phyloP scores from a whole-genome alignment of 2,888 invertebrate species.

The Lasioglossum pauxillum region DNA sequence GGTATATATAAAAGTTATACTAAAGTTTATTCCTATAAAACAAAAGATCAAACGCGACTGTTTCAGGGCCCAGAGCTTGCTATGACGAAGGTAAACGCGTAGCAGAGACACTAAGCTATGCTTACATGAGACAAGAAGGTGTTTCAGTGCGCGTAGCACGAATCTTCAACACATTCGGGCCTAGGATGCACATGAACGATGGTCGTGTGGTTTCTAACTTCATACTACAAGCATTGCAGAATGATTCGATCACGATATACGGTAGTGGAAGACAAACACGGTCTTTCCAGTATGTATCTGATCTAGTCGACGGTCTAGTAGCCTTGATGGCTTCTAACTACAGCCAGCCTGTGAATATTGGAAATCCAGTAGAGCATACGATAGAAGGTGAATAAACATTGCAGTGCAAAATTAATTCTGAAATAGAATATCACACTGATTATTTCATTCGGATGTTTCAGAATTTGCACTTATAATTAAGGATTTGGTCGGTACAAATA shows the following conservation, averaged over 20 bases:
- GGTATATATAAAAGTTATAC: conserved; percentile 84
- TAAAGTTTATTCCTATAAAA: neutral
- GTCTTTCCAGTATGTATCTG: conserved; percentile 99
- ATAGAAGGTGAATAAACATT: conserved; percentile 89
- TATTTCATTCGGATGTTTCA: conserved; percentile 81
- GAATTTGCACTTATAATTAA: conserved; percentile 95
- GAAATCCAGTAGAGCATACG: conserved; percentile 99
- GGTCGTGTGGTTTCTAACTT: conserved; percentile 99
- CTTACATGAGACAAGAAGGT: conserved; percentile 98
- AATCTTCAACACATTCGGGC: conserved; percentile 99
- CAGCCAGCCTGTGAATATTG: conserved; percentile 96
- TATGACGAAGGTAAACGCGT: conserved; percentile 99
- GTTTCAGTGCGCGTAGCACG: conserved; percentile 97
- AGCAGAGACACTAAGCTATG: conserved; percentile 97
- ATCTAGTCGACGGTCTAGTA: conserved; percentile 97
- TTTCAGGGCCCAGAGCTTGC: conserved; percentile 94
- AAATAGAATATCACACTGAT: neutral
- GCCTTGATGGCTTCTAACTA: conserved; percentile 97
- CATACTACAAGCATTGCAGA: conserved; percentile 97
- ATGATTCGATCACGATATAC: conserved; percentile 96
- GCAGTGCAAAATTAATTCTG: neutral
- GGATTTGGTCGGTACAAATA: conserved; percentile 93
- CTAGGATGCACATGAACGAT: conserved; percentile 99
- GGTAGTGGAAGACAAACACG: conserved; percentile 96
- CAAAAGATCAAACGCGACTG: neutral